Evolutionary conservation across 2,888 invertebrate species (phyloP).

Genomic region (Tillus elongatus): DNA sequence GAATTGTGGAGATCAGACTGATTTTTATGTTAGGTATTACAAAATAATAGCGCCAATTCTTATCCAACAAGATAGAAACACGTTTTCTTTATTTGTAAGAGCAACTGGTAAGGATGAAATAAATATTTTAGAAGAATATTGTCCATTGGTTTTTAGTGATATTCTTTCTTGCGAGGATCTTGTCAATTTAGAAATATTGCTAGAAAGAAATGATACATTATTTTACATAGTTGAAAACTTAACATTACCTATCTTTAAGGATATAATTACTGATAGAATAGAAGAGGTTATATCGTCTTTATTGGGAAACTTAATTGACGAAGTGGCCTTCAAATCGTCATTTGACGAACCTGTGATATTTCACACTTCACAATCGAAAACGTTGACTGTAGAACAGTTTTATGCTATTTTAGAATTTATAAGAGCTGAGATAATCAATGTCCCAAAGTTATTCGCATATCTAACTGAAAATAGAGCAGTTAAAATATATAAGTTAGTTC

Average conservation of each 20-base stretch:
- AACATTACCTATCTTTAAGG: constrained; percentile 16
- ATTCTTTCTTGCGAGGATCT: neutral
- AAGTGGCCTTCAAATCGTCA: constrained; percentile 18
- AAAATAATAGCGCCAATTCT: constrained; percentile 39
- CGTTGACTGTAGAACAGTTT: constrained; percentile 37
- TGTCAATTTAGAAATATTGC: neutral
- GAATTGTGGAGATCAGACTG: constrained; percentile 30
- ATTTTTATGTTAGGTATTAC: constrained; percentile 41
- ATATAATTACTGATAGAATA: constrained; percentile 21
- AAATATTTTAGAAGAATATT: constrained; percentile 12
- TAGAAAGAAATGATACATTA: neutral
- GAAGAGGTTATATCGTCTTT: constrained; percentile 33
- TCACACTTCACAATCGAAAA: constrained; percentile 27
- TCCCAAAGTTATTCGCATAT: neutral
- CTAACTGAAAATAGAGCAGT: neutral
- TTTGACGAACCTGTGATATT: constrained; percentile 25
- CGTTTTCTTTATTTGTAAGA: constrained; percentile 15
- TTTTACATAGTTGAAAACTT: neutral
- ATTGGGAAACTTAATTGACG: constrained; percentile 35
- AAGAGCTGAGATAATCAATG: neutral
- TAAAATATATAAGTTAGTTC: neutral
- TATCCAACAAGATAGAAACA: constrained; percentile 33
- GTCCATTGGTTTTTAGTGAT: neutral
- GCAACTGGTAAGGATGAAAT: constrained; percentile 3
- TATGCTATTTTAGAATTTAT: constrained; percentile 6